Percentiles rank a stretch among this genome's conserved stretches.
phyloP scores from a whole-genome alignment of 1,140 invertebrate genomes.

The Cotesia glomerata region DNA sequence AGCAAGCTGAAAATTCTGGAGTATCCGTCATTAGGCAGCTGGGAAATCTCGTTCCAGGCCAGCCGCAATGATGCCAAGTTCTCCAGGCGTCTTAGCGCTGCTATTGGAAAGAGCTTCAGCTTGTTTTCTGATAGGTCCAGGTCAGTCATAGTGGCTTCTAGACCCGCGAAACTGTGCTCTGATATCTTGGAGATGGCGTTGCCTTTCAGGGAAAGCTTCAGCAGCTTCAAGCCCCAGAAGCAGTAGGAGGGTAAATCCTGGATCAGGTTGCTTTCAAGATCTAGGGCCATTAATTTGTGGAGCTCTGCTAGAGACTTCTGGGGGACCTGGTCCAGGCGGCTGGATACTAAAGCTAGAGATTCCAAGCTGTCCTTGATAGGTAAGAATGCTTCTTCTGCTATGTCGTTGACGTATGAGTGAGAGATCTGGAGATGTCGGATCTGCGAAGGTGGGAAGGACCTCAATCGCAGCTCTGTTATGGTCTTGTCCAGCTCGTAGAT shows the following conservation, averaged over 20 bases:
- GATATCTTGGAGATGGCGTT: constrained; percentile 80
- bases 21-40: constrained; percentile 74
- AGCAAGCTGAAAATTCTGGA: constrained; percentile 74
- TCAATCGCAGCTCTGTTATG: constrained; percentile 72
- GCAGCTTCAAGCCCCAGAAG: constrained; percentile 82
- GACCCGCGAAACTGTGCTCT: constrained; percentile 84
- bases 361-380: constrained; percentile 78
- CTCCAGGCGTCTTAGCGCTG: constrained; percentile 76
- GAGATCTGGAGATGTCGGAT: constrained; percentile 84
- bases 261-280: constrained; percentile 87
- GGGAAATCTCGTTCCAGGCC: constrained; percentile 82
- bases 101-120: constrained; percentile 80
- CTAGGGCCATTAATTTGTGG: constrained; percentile 74
- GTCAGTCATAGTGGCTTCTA: constrained; percentile 81
- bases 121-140: constrained; percentile 88
- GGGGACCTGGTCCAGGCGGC: constrained; percentile 79
- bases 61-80: constrained; percentile 76
- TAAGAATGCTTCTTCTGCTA: constrained; percentile 76
- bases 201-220: constrained; percentile 84
- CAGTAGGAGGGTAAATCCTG: constrained; percentile 83
- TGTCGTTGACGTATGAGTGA: constrained; percentile 76
- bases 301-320: constrained; percentile 79
- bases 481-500: constrained; percentile 84
- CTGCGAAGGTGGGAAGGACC: constrained; percentile 74
- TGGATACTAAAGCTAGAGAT: constrained; percentile 80